These are phyloP conservation scores for Lasiurus cinereus DNA, from an alignment of 2,113 vertebrate species.

Conservation along the genomic window DNA sequence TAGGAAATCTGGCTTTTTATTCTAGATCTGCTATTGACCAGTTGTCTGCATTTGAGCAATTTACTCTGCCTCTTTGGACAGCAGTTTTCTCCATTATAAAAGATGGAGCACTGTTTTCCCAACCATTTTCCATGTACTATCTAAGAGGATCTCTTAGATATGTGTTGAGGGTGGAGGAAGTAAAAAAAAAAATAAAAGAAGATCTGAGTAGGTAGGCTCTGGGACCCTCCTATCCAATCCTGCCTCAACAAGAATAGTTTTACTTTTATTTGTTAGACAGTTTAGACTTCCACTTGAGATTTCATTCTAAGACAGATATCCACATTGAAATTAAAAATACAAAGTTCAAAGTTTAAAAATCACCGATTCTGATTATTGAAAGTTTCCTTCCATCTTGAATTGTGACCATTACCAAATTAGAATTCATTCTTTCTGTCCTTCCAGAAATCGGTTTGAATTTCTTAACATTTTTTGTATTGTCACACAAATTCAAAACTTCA, in stretches of 20 bases:
- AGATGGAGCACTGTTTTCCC: neutral
- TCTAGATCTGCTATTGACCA: neutral
- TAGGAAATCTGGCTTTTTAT: neutral
- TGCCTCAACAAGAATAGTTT: neutral
- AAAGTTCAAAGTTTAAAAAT: neutral
- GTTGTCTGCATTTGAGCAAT: neutral
- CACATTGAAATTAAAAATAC: neutral
- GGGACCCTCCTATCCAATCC: neutral
- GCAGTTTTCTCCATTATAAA: neutral
- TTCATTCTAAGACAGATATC: neutral
- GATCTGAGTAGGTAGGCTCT: neutral
- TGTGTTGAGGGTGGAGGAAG: neutral
- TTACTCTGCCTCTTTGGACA: neutral
- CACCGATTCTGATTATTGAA: neutral
- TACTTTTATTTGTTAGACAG: neutral
- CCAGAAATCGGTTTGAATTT: neutral
- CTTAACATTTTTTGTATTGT: slow-evolving; percentile 9
- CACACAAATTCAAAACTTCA: slow-evolving; percentile 14
- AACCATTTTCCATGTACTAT: neutral
- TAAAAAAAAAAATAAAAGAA: too few relatives aligned
- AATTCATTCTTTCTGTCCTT: neutral
- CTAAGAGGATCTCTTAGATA: neutral
- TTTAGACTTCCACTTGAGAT: neutral
- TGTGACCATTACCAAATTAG: neutral
- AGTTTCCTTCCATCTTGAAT: neutral